Conservation (phyloP, 1,140 invertebrate species). For the Pachypeltis micranthus region DNA sequence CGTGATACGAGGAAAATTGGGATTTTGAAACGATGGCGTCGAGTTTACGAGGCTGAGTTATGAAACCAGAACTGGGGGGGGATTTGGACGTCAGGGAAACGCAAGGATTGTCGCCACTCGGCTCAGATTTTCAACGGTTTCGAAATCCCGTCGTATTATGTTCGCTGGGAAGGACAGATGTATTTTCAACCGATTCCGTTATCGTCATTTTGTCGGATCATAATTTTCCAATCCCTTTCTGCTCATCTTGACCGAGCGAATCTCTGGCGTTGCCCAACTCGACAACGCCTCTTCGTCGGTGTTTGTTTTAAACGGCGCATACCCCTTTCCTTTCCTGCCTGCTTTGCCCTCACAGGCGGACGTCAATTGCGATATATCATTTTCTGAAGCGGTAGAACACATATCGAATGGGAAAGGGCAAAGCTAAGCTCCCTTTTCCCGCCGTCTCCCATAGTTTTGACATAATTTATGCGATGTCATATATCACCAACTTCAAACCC, state of each 20-base stretch:
- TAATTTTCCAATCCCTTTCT: not conserved
- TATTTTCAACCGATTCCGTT: constrained; percentile 1
- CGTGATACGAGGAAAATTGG: not conserved
- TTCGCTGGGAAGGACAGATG: constrained; percentile 3
- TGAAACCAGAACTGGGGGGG: not conserved
- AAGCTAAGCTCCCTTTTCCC: too few relatives aligned
- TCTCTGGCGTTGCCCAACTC: too few relatives aligned
- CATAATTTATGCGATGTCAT: not conserved
- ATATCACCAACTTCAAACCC: not conserved
- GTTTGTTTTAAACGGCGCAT: not conserved
- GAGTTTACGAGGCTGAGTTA: not conserved
- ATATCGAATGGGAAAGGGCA: not conserved
- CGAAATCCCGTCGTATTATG: constrained; percentile 1
- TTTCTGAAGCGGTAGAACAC: not conserved
- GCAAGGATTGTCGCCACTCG: not conserved
- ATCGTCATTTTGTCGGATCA: constrained; percentile 6
- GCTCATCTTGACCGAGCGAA: not conserved
- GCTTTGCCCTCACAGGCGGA: too few relatives aligned
- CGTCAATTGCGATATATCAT: not conserved
- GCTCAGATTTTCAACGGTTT: too few relatives aligned
- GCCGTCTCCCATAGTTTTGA: not conserved
- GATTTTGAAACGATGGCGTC: not conserved
- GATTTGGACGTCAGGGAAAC: not conserved
- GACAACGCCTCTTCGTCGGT: too few relatives aligned
- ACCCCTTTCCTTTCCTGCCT: too few relatives aligned